phyloP scores from a whole-genome alignment of 1,140 invertebrate species.

The Aphaenogaster rudis region DNA sequence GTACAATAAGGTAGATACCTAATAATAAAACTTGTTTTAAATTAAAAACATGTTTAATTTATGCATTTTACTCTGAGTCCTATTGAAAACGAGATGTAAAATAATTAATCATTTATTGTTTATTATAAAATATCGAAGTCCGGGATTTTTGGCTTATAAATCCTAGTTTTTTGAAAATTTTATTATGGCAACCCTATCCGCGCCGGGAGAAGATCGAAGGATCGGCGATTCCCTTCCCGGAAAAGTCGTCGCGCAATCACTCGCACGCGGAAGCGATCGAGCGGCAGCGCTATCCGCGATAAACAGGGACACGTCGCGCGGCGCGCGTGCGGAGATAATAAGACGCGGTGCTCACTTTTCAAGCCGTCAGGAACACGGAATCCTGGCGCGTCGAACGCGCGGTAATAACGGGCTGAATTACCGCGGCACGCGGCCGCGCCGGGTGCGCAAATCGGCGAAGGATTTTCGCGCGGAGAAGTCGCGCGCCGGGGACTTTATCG shows the following conservation, averaged over 20 bases:
- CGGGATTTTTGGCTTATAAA: no score
- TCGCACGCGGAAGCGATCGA: conserved; percentile 62
- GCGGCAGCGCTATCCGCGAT: conserved; percentile 41
- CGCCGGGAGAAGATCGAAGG: background rate
- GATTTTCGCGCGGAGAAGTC: conserved; percentile 69
- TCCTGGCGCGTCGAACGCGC: background rate
- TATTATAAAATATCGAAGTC: no score
- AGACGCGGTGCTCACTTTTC: conserved; percentile 47
- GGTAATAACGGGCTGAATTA: conserved; percentile 10
- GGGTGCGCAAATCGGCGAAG: conserved; percentile 35
- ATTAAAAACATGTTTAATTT: no score
- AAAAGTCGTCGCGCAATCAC: conserved; percentile 5
- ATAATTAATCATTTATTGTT: no score
- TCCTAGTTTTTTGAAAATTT: no score
- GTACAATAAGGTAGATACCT: no score
- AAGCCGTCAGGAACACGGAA: conserved; percentile 58
- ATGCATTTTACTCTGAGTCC: no score
- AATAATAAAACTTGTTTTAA: no score
- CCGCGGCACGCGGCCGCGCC: background rate
- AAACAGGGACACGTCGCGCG: conserved; percentile 53
- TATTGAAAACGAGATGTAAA: no score
- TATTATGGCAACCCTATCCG: no score
- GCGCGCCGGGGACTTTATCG: conserved; percentile 57
- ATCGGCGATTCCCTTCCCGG: background rate
- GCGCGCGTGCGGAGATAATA: conserved; percentile 45